Evolutionary conservation across 2,113 vertebrate genomes (phyloP), one percentile per base, ranked within the genome.

Genomic region (Choloepus hoffmanni): DNA sequence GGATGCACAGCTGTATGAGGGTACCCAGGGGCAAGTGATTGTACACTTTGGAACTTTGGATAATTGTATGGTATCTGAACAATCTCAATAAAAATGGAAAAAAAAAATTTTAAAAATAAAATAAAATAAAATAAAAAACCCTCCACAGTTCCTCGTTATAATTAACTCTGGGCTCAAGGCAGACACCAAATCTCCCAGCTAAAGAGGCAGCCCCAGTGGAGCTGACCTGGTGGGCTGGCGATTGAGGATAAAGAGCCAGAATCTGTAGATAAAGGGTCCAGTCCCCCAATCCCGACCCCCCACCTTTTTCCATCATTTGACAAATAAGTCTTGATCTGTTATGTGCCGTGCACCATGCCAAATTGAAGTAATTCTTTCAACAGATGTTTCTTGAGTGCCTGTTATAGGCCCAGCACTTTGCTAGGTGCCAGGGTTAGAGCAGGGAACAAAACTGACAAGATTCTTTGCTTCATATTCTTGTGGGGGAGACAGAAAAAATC

Each of bases 111-210:
- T n/a, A n/a, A n/a, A n/a, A n/a, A n/a, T n/a, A n/a, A n/a, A n/a
- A n/a, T n/a, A n/a, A n/a, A n/a, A n/a, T n/a, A n/a, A n/a, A n/a
- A n/a, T n/a, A n/a, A 70, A 55, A 58, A 53, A 68, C 63, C 82
- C 92, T 86, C 72, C 33, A 11, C 16, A 23, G 53, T 76, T 94
- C 50, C 79, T 62, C 30, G 81, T 84, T 85, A 70, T 95, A 94
- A 95, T 96, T 67, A 96, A 87, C 50, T 83, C 70, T 33, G 33
- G 33, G 58, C 7, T 7, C 72, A 73, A 95, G 83, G 73, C 70
- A 24, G 33, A 33, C 74, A 73, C 30, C 65, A 77, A 77, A 90
- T 88, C 92, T 87, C 74, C 85, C 40, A 3, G 67, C 94, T 95
- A 89, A 89, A 4, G 2, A 93, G 23, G 70, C 36, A 81, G 77